A percentile compares a stretch with the other conserved stretches of the same genome.
Conservation (phyloP, 2,113 vertebrate species). For the Clarias batrachus region DNA sequence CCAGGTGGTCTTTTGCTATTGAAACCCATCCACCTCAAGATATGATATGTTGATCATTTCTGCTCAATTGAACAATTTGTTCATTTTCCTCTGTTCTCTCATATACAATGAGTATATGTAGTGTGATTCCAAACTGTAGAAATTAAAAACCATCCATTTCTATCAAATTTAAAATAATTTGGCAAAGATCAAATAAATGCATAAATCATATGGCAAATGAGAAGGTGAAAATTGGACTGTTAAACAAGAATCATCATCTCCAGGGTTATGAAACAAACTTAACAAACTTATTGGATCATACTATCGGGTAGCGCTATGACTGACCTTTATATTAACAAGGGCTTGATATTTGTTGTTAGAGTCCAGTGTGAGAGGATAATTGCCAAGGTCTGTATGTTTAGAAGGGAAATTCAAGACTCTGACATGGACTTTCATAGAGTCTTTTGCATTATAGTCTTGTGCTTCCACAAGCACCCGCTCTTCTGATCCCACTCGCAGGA, state of each 20-base stretch:
- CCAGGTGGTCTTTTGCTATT: too few relatives aligned
- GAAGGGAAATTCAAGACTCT: slow-evolving; percentile 58
- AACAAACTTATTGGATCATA: neutral
- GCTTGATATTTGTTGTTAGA: slow-evolving; percentile 39
- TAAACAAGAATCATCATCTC: too few relatives aligned
- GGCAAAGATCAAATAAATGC: too few relatives aligned
- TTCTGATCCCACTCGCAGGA: slow-evolving; percentile 63
- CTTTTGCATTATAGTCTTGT: slow-evolving; percentile 55
- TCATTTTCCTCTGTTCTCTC: too few relatives aligned
- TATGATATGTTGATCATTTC: too few relatives aligned
- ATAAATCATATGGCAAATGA: too few relatives aligned
- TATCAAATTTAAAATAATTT: too few relatives aligned
- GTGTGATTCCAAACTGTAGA: too few relatives aligned
- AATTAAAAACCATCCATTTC: too few relatives aligned
- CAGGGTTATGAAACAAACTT: neutral
- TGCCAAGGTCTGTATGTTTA: slow-evolving; percentile 24
- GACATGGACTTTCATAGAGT: slow-evolving; percentile 42
- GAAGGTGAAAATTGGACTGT: too few relatives aligned
- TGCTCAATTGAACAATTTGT: neutral
- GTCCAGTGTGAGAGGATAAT: slow-evolving; percentile 48
- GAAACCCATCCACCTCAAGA: too few relatives aligned
- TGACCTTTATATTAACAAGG: slow-evolving; percentile 52
- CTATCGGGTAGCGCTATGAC: neutral
- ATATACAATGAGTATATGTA: too few relatives aligned
- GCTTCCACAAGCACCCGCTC: slow-evolving; percentile 72